Percentiles rank a stretch among this genome's conserved stretches.
These are phyloP conservation scores for Ariolimax columbianus DNA, from an alignment of 2,888 invertebrate genomes.

Conservation along the genomic window DNA sequence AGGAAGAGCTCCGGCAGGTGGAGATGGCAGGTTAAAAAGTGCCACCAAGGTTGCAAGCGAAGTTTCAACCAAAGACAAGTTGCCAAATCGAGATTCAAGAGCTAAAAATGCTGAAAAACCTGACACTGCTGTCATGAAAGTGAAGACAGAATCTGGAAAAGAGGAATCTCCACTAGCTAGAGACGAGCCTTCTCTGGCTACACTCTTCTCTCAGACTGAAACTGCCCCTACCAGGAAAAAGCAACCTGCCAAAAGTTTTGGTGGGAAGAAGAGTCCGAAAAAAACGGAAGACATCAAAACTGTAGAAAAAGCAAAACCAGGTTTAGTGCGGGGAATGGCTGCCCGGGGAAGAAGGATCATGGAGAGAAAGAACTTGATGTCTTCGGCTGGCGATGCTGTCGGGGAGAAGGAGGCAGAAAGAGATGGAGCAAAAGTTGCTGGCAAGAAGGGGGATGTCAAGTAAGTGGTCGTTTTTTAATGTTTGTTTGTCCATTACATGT, in stretches of 20 bases:
- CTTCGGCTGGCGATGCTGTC: neutral
- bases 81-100: slow-evolving; percentile 5
- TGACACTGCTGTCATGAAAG: neutral
- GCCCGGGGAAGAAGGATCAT: neutral
- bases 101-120: slow-evolving; percentile 7
- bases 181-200: slow-evolving; percentile 45
- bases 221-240: slow-evolving; percentile 28
- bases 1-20: neutral
- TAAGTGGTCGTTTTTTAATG: slow-evolving; percentile 26
- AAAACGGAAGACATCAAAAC: slow-evolving; percentile 40
- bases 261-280: slow-evolving; percentile 48
- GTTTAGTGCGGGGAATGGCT: neutral
- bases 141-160: slow-evolving; percentile 5
- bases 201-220: slow-evolving; percentile 45
- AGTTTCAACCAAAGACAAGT: slow-evolving; percentile 5
- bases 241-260: slow-evolving; percentile 45
- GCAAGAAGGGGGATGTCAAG: slow-evolving; percentile 31
- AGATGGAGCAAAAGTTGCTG: neutral
- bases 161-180: slow-evolving; percentile 42
- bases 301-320: slow-evolving; percentile 32
- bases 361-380: slow-evolving; percentile 1
- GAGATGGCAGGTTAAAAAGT: neutral
- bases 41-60: neutral
- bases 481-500: too few species aligned
- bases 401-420: slow-evolving; percentile 19